Evolutionary conservation across 2,797 vertebrate genomes (phyloP), one percentile per base, ranked within the genome.

Genomic region (Macrochelys suwanniensis): DNA sequence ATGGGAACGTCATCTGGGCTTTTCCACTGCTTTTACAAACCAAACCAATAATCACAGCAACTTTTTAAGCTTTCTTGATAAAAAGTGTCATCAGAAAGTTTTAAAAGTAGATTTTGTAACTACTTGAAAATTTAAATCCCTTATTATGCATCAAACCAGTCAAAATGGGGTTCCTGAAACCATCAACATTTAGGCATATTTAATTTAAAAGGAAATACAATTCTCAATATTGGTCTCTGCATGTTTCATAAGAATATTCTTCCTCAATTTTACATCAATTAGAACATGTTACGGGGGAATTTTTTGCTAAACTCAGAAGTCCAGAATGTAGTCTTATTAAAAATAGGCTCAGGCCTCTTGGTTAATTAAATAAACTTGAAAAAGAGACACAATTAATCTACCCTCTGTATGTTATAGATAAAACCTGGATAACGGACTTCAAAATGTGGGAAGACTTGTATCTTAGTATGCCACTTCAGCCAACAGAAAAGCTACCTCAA

Each of bases 401-500:
- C 85, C 28, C 89, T 81, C 57, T 51, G 71, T 16, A 3, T 49
- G 94, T 81, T 79, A 45, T 37, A 74, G 61, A 33, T 42, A 80
- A 2, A 42, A 93, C 92, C 88, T 87, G 80, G 51, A 87, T 10
- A 89, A 83, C 84, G 78, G 47, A 7, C 54, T 89, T 86, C 84
- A 81, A 89, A 84, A 84, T 2, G 10, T 49, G 17, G 4, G 37
- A 65, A 84, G 82, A 80, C 93, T 61, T 61, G 28, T 93, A 90
- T 85, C 82, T 85, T 33, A 92, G 80, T 37, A 87, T 95, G 47
- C 26, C 10, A 16, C 91, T 50, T 3, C 92, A 89, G 80, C 92
- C 88, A 21, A 94, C 84, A 89, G 81, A 94, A 95, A 47, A 96
- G 47, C 82, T 86, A 37, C 65, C 82, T 95, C 89, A 84, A 9